Percentiles rank a stretch among this genome's conserved stretches.
phyloP scores from a whole-genome alignment of 2,113 vertebrate species.

The Barbus barbus region DNA sequence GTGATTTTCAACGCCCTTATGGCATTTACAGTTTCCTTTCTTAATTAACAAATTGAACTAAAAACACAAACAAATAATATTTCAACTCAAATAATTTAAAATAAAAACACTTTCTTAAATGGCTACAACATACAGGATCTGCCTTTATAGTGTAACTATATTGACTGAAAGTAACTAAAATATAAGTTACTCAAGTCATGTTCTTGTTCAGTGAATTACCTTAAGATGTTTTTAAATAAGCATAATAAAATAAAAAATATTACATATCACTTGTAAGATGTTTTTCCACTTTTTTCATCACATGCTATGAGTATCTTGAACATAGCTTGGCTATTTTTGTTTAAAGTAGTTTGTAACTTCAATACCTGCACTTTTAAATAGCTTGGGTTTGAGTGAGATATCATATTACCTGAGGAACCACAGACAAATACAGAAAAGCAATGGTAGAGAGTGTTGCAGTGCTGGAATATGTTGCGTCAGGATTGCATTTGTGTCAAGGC shows the following conservation, averaged over 20 bases:
- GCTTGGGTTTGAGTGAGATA: neutral
- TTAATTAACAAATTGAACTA: too few relatives aligned
- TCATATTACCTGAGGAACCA: neutral
- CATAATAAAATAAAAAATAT: too few relatives aligned
- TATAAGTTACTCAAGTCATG: neutral
- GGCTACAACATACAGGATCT: too few relatives aligned
- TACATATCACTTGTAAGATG: too few relatives aligned
- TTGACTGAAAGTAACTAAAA: neutral
- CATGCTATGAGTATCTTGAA: neutral
- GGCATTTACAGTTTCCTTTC: too few relatives aligned
- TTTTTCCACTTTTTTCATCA: too few relatives aligned
- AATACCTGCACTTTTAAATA: neutral
- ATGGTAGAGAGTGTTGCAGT: neutral
- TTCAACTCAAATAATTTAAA: too few relatives aligned
- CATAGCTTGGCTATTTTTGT: neutral
- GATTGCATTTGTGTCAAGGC: constrained; percentile 37
- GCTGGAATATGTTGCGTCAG: constrained; percentile 46
- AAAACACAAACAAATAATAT: too few relatives aligned
- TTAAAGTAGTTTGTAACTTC: neutral
- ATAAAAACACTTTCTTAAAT: too few relatives aligned
- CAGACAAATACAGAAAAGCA: neutral
- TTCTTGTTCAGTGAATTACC: neutral
- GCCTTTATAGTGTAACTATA: too few relatives aligned
- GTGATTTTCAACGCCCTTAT: too few relatives aligned
- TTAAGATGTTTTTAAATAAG: neutral